Conservation (phyloP, 2,888 invertebrate genomes). For the Hedychridium roseum region DNA sequence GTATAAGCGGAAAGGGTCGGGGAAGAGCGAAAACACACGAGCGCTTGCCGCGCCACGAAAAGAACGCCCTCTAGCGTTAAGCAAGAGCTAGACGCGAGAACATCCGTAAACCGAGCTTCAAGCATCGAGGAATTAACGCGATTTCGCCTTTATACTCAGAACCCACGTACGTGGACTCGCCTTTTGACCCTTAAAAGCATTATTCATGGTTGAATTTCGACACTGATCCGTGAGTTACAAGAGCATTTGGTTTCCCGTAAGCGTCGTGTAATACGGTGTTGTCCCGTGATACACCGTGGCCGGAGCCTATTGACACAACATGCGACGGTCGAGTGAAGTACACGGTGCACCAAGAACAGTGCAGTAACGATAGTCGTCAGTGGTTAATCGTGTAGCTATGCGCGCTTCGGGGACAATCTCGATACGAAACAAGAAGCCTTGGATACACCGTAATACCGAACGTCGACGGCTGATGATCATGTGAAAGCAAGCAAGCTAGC, state of each 20-base stretch:
- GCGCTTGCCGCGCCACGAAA: slow-evolving; percentile 56
- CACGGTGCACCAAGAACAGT: slow-evolving; percentile 19
- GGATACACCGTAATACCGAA: neutral
- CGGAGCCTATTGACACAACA: slow-evolving; percentile 44
- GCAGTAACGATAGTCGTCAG: slow-evolving; percentile 11
- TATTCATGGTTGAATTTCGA: no score
- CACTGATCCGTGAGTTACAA: no score
- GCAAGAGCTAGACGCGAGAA: slow-evolving; percentile 45
- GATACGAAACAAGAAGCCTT: neutral
- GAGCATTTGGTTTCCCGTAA: no score
- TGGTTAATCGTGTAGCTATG: slow-evolving; percentile 11
- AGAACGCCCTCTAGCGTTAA: slow-evolving; percentile 52
- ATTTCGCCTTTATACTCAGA: no score
- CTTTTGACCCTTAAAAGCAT: no score
- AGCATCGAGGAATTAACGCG: no score
- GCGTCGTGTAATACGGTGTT: slow-evolving; percentile 10
- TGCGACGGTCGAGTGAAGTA: slow-evolving; percentile 32
- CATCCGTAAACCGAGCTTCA: slow-evolving; percentile 50
- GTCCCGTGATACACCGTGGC: slow-evolving; percentile 22
- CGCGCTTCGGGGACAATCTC: slow-evolving; percentile 7
- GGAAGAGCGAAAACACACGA: slow-evolving; percentile 39
- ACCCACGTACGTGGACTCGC: no score
- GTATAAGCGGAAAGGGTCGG: slow-evolving; percentile 33
- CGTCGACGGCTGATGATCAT: slow-evolving; percentile 22
- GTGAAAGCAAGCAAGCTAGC: slow-evolving; percentile 29